These are phyloP conservation scores for Sarotherodon lohbergeri DNA, from an alignment of 2,113 vertebrate species.

Conservation along the genomic window DNA sequence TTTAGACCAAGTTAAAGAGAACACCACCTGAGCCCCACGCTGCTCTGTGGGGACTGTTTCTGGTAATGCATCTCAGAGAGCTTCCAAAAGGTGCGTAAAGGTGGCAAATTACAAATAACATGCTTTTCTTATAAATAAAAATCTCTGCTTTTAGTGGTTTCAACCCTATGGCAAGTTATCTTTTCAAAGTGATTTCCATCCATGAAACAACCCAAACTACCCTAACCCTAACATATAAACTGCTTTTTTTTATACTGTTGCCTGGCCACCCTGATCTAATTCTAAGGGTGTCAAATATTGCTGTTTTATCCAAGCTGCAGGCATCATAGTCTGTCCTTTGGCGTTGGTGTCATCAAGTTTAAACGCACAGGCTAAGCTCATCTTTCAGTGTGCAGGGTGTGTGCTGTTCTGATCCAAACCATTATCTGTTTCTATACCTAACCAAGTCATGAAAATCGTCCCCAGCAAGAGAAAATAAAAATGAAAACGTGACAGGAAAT, in stretches of 20 bases:
- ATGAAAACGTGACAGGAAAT: not conserved
- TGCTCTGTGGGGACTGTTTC: not conserved
- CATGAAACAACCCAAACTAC: not conserved
- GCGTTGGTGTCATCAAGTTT: not conserved
- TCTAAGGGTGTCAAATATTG: not conserved
- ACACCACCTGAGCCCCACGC: slow-evolving; percentile 1
- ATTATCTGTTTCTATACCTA: not conserved
- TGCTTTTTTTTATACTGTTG: not conserved
- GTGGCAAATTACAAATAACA: not conserved
- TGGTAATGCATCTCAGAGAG: not conserved
- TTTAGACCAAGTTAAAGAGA: not conserved
- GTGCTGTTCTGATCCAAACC: not conserved
- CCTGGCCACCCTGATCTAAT: not conserved
- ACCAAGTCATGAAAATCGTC: not conserved
- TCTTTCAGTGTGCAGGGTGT: not conserved
- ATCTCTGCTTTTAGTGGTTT: not conserved
- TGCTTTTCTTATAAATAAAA: not conserved
- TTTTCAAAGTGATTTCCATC: not conserved
- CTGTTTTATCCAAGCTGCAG: not conserved
- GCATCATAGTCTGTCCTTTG: not conserved
- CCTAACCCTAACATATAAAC: not conserved
- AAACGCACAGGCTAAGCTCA: not conserved
- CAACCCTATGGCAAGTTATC: not conserved
- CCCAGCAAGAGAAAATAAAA: not conserved
- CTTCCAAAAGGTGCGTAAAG: not conserved